Base-by-base conservation (phyloP, 2,113 vertebrate genomes). In the Menura novaehollandiae region DNA sequence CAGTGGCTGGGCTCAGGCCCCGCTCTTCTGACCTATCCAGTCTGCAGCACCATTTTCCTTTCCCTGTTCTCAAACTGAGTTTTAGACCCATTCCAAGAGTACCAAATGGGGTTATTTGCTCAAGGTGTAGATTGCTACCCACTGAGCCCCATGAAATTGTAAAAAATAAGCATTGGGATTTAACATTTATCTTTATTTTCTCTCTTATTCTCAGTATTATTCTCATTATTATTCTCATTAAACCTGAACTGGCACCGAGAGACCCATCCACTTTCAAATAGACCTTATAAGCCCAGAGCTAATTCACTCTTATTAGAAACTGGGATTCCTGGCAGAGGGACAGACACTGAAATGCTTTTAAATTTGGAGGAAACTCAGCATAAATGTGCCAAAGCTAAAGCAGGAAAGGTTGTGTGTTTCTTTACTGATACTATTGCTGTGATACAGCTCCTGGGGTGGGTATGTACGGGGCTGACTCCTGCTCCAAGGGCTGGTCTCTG, bases 121-220 rank as follows among this genome's bases (percentile, higher is more conserved):
- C 20, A 62, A 81, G 21, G 7, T 69, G 9, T 52, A 72, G 39
- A 33, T 60, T 93, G 39, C 23, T 53, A 13, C 56, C 51, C 58
- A 49, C 3, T 3, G 5, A 33, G 9, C 14, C 51, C 77, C 49
- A 24, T 27, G 13, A 52, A 64, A 56, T 9, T 33, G 33, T 16
- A 44, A 83, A 41, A 53, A 33, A 17, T 2, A 13, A 60, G 32
- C 5, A 71, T 2, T 33, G 10, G 30, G 49, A 53, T 89, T 91
- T 52, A 86, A 63, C 18, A 43, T 72, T 78, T 49, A 16, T 86
- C 28, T 96, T 96, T 96, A 97, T 97, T 97, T 81, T 78, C 69
- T 91, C 17, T 85, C 43, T 76, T 91, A 32, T 47, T 78, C 46
- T 84, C 16, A 27, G n/a, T 47, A 39, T 78, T 66, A 33, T 77